These are phyloP conservation scores for Cryptoblepharus egeriae DNA, from an alignment of 2,797 vertebrate species.

Conservation along the genomic window DNA sequence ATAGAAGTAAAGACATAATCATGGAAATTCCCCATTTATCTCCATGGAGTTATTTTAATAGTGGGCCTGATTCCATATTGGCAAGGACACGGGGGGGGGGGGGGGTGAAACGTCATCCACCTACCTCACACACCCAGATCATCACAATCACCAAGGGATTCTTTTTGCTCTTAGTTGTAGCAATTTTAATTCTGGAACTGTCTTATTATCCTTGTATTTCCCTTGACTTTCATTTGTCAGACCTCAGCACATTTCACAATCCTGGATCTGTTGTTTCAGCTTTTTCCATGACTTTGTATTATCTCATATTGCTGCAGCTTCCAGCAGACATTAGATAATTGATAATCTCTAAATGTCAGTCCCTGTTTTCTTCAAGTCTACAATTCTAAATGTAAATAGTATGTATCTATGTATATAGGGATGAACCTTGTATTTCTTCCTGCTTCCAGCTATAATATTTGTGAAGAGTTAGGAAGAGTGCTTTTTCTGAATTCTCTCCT, in stretches of 20 bases:
- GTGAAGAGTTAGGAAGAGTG: neutral
- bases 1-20: too few species aligned
- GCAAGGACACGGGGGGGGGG: too few species aligned
- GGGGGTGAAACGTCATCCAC: too few species aligned
- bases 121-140: too few species aligned
- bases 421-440: too few species aligned
- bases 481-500: neutral
- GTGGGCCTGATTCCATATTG: too few species aligned
- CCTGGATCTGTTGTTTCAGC: neutral
- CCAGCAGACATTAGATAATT: neutral
- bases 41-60: too few species aligned
- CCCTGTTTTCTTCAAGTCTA: neutral
- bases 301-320: neutral
- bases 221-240: neutral
- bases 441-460: neutral
- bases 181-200: neutral
- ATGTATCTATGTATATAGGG: neutral
- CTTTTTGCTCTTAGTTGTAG: neutral
- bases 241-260: neutral
- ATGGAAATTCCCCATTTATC: too few species aligned
- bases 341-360: neutral
- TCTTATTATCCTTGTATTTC: neutral
- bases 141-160: too few species aligned
- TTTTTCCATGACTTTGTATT: neutral
- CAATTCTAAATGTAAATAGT: neutral